Evolutionary conservation across 1,140 invertebrate genomes (phyloP).

Genomic region (Amphibalanus amphitrite): DNA sequence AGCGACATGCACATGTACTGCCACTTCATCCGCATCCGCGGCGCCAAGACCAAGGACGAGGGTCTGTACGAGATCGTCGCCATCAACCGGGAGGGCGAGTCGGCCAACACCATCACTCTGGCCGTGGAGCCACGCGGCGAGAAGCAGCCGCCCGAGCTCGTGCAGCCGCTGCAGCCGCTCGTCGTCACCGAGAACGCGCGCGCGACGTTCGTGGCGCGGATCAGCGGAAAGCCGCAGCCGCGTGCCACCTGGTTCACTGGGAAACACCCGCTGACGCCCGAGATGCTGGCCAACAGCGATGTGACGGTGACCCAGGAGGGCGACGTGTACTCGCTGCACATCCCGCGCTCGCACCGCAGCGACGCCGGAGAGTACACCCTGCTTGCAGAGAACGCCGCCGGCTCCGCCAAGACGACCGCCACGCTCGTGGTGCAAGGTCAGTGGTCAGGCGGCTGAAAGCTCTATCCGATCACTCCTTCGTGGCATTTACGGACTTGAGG

Average conservation of each 20-base stretch:
- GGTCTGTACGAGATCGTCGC: slow-evolving; percentile 74
- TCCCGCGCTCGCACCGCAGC: slow-evolving; percentile 45
- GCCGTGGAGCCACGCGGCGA: slow-evolving; percentile 30
- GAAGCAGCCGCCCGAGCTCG: slow-evolving; percentile 12
- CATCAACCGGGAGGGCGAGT: slow-evolving; percentile 76
- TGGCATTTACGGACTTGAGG: too few species aligned
- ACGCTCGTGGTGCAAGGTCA: slow-evolving; percentile 36
- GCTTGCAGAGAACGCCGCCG: slow-evolving; percentile 48
- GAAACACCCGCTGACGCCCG: slow-evolving; percentile 38
- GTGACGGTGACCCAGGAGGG: slow-evolving; percentile 41
- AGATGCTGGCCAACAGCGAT: slow-evolving; percentile 28
- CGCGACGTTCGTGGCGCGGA: slow-evolving; percentile 49
- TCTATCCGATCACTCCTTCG: too few species aligned
- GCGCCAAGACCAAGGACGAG: slow-evolving; percentile 52
- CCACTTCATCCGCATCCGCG: slow-evolving; percentile 56
- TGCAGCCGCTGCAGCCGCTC: slow-evolving; percentile 45
- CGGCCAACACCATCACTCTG: slow-evolving; percentile 55
- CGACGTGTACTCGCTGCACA: slow-evolving; percentile 34
- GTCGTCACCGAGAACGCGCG: slow-evolving; percentile 60
- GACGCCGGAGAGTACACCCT: slow-evolving; percentile 36
- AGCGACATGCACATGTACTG: slow-evolving; percentile 82
- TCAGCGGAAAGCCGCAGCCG: slow-evolving; percentile 61
- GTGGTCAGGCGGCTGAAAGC: too few species aligned
- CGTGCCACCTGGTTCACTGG: slow-evolving; percentile 48
- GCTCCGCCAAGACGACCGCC: slow-evolving; percentile 69